phyloP scores from a whole-genome alignment of 2,888 invertebrate species.

The Mamestra brassicae region DNA sequence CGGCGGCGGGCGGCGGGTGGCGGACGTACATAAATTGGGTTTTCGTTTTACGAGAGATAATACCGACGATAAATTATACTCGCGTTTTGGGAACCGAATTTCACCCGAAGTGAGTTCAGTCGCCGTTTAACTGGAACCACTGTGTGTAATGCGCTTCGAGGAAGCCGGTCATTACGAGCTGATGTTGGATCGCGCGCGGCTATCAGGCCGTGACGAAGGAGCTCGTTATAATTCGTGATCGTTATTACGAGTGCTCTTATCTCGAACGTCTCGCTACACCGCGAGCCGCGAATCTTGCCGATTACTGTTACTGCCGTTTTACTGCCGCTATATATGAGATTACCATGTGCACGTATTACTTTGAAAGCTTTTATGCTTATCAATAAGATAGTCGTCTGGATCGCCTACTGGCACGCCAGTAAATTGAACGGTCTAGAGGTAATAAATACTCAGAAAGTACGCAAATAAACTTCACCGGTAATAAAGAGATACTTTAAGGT shows the following conservation, averaged over 20 bases:
- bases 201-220: conserved; percentile 83
- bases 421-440: conserved; percentile 33
- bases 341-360: conserved; percentile 61
- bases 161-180: conserved; percentile 77
- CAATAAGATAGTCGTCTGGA: conserved; percentile 58
- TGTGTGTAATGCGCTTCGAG: conserved; percentile 71
- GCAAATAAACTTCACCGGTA: conserved; percentile 38
- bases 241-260: conserved; percentile 77
- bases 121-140: conserved; percentile 65
- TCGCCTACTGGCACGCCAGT: conserved; percentile 50
- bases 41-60: conserved; percentile 89
- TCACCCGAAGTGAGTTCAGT: conserved; percentile 72
- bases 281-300: conserved; percentile 72
- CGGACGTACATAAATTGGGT: conserved; percentile 86
- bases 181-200: conserved; percentile 70
- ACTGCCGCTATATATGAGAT: conserved; percentile 53
- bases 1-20: conserved; percentile 81
- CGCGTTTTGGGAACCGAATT: conserved; percentile 82
- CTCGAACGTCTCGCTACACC: conserved; percentile 74
- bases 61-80: conserved; percentile 84
- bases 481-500: conserved; percentile 8
- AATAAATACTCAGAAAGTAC: conserved; percentile 52
- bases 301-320: conserved; percentile 65
- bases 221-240: conserved; percentile 81
- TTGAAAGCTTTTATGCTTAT: conserved; percentile 67